These are phyloP conservation scores for Antedon mediterranea DNA, from an alignment of 53 echinoderm and acorn worm species.

Conservation along the genomic window DNA sequence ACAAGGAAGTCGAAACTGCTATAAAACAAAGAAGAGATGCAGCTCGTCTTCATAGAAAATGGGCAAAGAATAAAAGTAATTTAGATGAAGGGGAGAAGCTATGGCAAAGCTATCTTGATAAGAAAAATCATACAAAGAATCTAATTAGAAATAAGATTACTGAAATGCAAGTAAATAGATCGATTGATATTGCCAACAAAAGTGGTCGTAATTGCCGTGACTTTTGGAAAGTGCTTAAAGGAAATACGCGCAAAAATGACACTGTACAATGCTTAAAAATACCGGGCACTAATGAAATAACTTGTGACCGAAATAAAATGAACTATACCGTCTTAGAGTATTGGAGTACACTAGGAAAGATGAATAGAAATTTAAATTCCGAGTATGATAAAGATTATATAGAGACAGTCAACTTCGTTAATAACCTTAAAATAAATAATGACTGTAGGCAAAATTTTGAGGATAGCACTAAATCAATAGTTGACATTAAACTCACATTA, in stretches of 20 bases:
- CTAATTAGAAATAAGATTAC: not conserved
- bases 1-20: too few species aligned
- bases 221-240: not conserved
- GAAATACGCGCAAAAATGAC: not conserved
- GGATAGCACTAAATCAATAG: not conserved
- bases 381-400: not conserved
- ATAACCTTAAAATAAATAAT: not conserved
- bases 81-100: not conserved
- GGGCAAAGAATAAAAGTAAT: not conserved
- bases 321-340: not conserved
- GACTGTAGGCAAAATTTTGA: too few species aligned
- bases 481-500: not conserved
- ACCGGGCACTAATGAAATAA: not conserved
- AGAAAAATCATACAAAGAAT: not conserved
- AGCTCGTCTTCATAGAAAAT: not conserved
- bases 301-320: not conserved
- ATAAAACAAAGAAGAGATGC: not conserved
- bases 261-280: not conserved
- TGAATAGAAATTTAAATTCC: not conserved
- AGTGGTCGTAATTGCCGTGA: not conserved
- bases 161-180: not conserved
- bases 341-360: not conserved
- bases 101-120: not conserved
- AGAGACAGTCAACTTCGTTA: not conserved
- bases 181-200: not conserved